These are phyloP conservation scores for Microchirus variegatus DNA, from an alignment of 2,797 vertebrate genomes.

Conservation along the genomic window DNA sequence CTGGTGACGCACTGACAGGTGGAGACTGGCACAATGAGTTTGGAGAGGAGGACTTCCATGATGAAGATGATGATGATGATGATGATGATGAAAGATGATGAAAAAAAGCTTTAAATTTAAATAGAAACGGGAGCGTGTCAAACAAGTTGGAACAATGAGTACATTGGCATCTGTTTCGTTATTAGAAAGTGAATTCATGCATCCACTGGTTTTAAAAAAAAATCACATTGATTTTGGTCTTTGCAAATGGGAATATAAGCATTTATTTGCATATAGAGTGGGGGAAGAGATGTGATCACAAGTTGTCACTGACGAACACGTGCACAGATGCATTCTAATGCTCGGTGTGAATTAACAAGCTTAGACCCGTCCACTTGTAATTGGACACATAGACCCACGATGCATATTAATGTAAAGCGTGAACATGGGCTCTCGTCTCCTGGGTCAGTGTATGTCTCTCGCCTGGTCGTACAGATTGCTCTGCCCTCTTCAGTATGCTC, in stretches of 20 bases:
- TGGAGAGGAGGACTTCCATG: background rate
- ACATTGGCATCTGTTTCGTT: too few relatives aligned
- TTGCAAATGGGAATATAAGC: background rate
- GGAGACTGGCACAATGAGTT: background rate
- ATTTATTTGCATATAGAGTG: constrained; percentile 3
- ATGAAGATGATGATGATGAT: background rate
- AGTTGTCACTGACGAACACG: background rate
- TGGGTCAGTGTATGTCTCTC: background rate
- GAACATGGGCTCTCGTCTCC: too few relatives aligned
- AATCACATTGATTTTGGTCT: background rate
- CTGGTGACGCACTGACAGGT: too few relatives aligned
- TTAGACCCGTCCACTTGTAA: background rate
- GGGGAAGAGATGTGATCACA: background rate
- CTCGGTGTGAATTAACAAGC: background rate
- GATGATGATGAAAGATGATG: too few relatives aligned
- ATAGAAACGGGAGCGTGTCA: too few relatives aligned
- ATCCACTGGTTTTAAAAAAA: background rate
- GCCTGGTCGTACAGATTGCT: background rate
- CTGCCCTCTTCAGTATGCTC: too few relatives aligned
- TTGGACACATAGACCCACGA: background rate
- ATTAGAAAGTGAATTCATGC: background rate
- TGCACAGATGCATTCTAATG: constrained; percentile 1
- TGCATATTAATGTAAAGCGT: background rate
- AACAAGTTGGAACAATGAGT: background rate
- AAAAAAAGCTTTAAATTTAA: too few relatives aligned